phyloP scores from a whole-genome alignment of 2,113 vertebrate genomes.

The Brienomyrus brachyistius region DNA sequence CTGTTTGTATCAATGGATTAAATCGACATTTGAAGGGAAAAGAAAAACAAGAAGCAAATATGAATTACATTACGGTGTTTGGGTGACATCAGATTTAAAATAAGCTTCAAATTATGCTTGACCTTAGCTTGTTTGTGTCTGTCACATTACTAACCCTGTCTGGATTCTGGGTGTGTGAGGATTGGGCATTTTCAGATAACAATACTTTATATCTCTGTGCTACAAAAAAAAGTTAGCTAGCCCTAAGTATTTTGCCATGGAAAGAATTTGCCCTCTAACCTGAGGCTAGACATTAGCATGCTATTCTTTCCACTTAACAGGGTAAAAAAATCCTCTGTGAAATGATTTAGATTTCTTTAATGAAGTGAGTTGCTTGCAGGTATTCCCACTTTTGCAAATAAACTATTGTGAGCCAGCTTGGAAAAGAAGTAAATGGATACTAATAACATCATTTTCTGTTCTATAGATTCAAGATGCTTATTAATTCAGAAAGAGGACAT shows the following conservation, averaged over 20 bases:
- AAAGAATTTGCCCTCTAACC: background rate
- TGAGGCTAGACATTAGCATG: background rate
- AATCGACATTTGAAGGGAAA: too few relatives aligned
- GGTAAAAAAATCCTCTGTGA: background rate
- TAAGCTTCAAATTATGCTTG: background rate
- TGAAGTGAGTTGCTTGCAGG: background rate
- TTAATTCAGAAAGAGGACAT: background rate
- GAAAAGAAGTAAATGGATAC: background rate
- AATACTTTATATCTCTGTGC: background rate
- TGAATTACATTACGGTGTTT: background rate
- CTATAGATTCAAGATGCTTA: background rate
- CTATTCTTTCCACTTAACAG: background rate
- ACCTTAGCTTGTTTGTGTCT: background rate
- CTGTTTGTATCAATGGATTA: conserved; percentile 47
- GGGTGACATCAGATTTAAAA: background rate
- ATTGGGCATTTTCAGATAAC: background rate
- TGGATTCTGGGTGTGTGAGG: background rate
- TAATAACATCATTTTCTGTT: background rate
- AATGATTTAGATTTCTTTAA: background rate
- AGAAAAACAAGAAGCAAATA: background rate
- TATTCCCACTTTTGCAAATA: background rate
- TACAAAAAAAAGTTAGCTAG: background rate
- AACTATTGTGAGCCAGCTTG: background rate
- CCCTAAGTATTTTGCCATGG: background rate
- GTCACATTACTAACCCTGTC: background rate